A percentile compares a stretch with the other conserved stretches of the same genome.
Conservation (phyloP, 1,140 invertebrate genomes). For the Drosophila grimshawi region DNA sequence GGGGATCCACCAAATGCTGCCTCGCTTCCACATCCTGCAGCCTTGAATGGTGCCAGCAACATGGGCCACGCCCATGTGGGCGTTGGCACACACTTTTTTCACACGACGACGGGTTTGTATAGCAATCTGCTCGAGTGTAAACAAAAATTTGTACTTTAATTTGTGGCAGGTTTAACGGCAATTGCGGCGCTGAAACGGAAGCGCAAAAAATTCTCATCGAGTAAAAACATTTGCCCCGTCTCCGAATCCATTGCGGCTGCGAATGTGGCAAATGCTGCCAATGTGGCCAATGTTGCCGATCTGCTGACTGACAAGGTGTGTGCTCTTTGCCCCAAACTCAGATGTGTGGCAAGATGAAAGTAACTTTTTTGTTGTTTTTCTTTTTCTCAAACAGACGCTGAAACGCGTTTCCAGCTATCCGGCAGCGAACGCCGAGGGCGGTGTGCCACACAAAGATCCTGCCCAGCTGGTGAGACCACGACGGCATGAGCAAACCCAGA, state of each 20-base stretch:
- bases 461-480: conserved; percentile 74
- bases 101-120: conserved; percentile 68
- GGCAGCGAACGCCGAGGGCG: conserved; percentile 64
- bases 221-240: conserved; percentile 88
- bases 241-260: conserved; percentile 75
- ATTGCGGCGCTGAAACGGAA: conserved; percentile 90
- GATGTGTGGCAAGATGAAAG: too few species aligned
- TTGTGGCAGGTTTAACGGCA: conserved; percentile 85
- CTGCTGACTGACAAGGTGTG: conserved; percentile 63
- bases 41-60: conserved; percentile 13
- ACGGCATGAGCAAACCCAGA: conserved; percentile 85
- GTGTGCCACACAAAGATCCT: conserved; percentile 70
- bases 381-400: conserved; percentile 52
- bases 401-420: conserved; percentile 84
- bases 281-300: conserved; percentile 54
- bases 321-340: neutral
- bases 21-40: conserved; percentile 15
- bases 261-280: neutral
- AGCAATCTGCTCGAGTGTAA: too few species aligned
- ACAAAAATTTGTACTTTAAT: neutral
- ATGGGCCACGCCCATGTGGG: conserved; percentile 39
- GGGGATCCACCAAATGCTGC: conserved; percentile 6
- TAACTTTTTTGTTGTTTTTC: neutral
- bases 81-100: conserved; percentile 75
- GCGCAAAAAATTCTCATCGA: conserved; percentile 91